Evolutionary conservation across 2,888 invertebrate species (phyloP).

Genomic region (Hypena proboscidalis): DNA sequence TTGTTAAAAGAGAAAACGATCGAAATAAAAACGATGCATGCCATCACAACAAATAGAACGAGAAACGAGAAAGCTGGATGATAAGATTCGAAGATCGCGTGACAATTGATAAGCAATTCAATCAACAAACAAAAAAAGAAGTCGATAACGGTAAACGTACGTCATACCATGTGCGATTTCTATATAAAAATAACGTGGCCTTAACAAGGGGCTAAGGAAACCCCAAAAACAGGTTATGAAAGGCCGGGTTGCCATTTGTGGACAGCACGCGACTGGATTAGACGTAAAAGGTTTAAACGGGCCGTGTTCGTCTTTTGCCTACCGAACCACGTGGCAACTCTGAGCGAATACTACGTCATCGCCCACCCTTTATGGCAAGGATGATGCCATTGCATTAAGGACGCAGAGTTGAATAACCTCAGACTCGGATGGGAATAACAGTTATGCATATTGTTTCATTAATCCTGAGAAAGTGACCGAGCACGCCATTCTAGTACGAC

Average conservation of each 20-base stretch:
- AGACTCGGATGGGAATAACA: constrained; percentile 50
- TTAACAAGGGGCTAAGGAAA: constrained; percentile 76
- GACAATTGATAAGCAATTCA: constrained; percentile 29
- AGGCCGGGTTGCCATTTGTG: constrained; percentile 82
- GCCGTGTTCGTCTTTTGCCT: constrained; percentile 74
- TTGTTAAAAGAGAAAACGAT: neutral
- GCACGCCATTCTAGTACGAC: neutral
- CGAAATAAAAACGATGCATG: constrained; percentile 17
- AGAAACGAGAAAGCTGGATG: constrained; percentile 23
- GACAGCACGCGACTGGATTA: constrained; percentile 78
- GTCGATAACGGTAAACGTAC: constrained; percentile 35
- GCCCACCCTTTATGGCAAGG: constrained; percentile 69
- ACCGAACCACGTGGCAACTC: constrained; percentile 66
- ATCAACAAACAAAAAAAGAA: constrained; percentile 28
- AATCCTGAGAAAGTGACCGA: constrained; percentile 16
- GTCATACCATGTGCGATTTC: constrained; percentile 54
- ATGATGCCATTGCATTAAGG: constrained; percentile 68
- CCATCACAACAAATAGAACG: constrained; percentile 28
- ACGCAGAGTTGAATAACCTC: constrained; percentile 65
- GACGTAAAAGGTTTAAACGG: constrained; percentile 84
- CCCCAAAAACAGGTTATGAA: constrained; percentile 84
- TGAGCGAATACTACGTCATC: constrained; percentile 72
- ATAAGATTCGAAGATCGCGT: constrained; percentile 26
- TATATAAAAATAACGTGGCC: constrained; percentile 61
- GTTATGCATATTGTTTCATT: constrained; percentile 30